Percentiles rank a stretch among this genome's conserved stretches.
Evolutionary conservation across 30 jellyfish, hydroid and myxozoan genomes (phyloP).

Genomic region (Aurelia aurita complex sp. Pacific): DNA sequence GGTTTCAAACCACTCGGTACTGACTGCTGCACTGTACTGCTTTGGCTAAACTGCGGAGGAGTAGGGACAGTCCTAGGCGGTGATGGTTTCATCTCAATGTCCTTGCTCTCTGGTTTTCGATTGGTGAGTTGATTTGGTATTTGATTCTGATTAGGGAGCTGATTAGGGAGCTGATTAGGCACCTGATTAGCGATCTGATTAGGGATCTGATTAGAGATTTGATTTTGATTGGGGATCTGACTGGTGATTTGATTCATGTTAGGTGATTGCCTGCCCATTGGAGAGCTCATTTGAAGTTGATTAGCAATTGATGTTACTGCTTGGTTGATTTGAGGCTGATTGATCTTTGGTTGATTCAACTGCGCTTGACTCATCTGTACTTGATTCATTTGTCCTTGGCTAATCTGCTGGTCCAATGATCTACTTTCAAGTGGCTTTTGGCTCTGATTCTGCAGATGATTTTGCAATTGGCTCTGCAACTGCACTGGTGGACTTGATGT

Average conservation of each 20-base stretch:
- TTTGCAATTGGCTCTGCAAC: constrained; percentile 19
- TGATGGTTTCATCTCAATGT: constrained; percentile 40
- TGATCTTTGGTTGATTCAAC: constrained; percentile 20
- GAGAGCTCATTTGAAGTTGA: constrained; percentile 37
- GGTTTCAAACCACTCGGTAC: background rate
- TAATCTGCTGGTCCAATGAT: constrained; percentile 41
- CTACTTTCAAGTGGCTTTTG: constrained; percentile 29
- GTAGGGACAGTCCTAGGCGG: constrained; percentile 46
- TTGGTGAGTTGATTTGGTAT: no score
- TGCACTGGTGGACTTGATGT: constrained; percentile 50
- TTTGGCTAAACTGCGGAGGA: constrained; percentile 52
- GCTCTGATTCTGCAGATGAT: constrained; percentile 42
- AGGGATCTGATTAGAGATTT: no score
- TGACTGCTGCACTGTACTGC: constrained; percentile 25
- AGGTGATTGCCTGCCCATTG: constrained; percentile 55
- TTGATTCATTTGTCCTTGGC: constrained; percentile 9
- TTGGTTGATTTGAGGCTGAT: constrained; percentile 35
- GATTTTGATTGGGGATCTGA: background rate
- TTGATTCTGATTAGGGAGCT: no score
- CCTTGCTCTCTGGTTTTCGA: constrained; percentile 29
- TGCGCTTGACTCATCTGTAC: constrained; percentile 18
- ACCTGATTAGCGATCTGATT: no score
- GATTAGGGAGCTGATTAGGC: no score
- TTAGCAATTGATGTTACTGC: constrained; percentile 19
- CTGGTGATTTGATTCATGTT: constrained; percentile 1